These are phyloP conservation scores for Thalpophila matura DNA, from an alignment of 2,888 invertebrate species.

Conservation along the genomic window DNA sequence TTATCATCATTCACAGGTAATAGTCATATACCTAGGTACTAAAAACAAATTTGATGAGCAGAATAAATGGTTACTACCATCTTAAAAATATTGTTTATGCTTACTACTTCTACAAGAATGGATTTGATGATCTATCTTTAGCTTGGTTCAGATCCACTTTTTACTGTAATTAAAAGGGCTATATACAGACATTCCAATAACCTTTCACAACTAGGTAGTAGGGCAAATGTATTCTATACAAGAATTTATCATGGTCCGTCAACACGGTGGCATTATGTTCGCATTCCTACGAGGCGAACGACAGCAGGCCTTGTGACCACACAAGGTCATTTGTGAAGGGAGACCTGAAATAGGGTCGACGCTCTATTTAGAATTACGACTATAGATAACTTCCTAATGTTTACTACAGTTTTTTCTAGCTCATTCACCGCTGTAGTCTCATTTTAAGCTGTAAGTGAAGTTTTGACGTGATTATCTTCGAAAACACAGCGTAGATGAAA, in stretches of 20 bases:
- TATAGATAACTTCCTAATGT: conserved; percentile 37
- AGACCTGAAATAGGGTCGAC: conserved; percentile 66
- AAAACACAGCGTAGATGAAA: neutral
- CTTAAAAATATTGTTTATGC: neutral
- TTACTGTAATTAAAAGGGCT: neutral
- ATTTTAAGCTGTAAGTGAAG: neutral
- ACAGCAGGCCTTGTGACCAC: conserved; percentile 80
- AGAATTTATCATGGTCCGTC: conserved; percentile 74
- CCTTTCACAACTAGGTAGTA: conserved; percentile 33
- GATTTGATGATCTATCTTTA: neutral
- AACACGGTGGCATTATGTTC: conserved; percentile 81
- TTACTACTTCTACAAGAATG: neutral
- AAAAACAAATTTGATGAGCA: too few species aligned
- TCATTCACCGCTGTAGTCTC: neutral
- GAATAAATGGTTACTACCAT: too few species aligned
- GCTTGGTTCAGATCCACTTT: neutral
- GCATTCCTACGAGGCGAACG: conserved; percentile 85
- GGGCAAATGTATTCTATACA: conserved; percentile 57
- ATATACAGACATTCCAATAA: conserved; percentile 12
- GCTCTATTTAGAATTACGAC: conserved; percentile 63
- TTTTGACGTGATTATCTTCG: neutral
- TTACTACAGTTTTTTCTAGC: conserved; percentile 6
- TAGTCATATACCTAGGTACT: too few species aligned
- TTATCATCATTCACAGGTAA: too few species aligned
- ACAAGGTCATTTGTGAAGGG: conserved; percentile 89